Base-by-base conservation (phyloP, 2,113 vertebrate genomes). In the Camelus bactrianus region DNA sequence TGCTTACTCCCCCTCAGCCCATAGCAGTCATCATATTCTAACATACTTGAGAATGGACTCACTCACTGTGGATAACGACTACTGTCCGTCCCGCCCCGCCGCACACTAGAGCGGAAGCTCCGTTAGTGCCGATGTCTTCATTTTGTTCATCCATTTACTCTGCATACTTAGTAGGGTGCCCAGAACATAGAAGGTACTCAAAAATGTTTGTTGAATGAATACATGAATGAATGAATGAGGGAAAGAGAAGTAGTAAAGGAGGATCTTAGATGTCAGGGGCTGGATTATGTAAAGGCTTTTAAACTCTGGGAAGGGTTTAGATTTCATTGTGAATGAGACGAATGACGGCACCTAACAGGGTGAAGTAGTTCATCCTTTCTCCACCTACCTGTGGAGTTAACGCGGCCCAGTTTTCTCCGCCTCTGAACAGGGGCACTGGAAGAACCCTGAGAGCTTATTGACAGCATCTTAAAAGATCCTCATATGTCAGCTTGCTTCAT, bases 131-230 rank as follows among this genome's bases (percentile, higher is more conserved):
- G 16, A 19, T 15, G 52, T 17, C 14, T 60, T 62, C 26, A 13
- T 62, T 52, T 48, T 84, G 12, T 24, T 26, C n/a, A 9, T 17
- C 5, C 20, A 15, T 46, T 10, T 7, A 28, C 28, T 28, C 13
- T 6, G 1, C 1, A 15, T 58, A 50, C 14, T 17, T 30, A 2
- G 3, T 3, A n/a, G 2, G 38, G 20, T 46, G 5, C 22, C 26
- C 13, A 35, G 28, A 69, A 30, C 77, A 72, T 3, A 46, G n/a
- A 54, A 67, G 2, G 4, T 4, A 62, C 38, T 92, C 22, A 22
- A 69, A 86, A 88, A 15, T 64, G 26, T 13, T 30, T 46, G 15
- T 42, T 28, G 10, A 67, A 9, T 46, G 67, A n/a, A 35, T 20
- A 52, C 32, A 22, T 32, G 6, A 77, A 13, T 50, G 48, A 67